Percentiles rank a stretch among this genome's conserved stretches.
Evolutionary conservation across 2,888 invertebrate genomes (phyloP).

Genomic region (Clistopyga incitator): DNA sequence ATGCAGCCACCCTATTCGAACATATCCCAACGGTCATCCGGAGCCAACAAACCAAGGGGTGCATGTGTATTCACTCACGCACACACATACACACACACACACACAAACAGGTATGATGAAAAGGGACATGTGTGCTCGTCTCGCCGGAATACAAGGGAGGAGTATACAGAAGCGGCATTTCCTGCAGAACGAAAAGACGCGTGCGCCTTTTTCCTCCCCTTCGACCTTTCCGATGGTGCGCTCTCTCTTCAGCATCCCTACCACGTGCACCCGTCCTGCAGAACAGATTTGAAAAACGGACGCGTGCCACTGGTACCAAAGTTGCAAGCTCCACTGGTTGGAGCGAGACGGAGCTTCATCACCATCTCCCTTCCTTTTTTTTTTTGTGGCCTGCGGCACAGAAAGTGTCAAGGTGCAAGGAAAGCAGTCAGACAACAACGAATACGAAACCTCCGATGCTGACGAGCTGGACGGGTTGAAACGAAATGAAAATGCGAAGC

Average conservation of each 20-base stretch:
- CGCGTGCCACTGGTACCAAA: constrained; percentile 78
- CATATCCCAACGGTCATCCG: constrained; percentile 69
- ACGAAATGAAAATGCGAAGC: constrained; percentile 55
- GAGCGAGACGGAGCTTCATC: constrained; percentile 26
- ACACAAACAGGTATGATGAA: constrained; percentile 31
- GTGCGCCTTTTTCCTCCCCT: constrained; percentile 62
- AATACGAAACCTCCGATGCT: constrained; percentile 16
- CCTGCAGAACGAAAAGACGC: constrained; percentile 60
- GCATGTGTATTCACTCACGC: constrained; percentile 6
- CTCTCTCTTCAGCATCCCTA: constrained; percentile 53
- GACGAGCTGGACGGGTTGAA: constrained; percentile 38
- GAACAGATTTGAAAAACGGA: constrained; percentile 74
- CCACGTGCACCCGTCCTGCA: constrained; percentile 53
- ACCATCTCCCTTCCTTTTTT: constrained; percentile 33
- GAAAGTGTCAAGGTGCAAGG: constrained; percentile 62
- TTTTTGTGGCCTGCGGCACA: constrained; percentile 29
- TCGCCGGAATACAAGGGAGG: constrained; percentile 61
- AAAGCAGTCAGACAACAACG: constrained; percentile 4
- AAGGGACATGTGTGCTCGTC: constrained; percentile 66
- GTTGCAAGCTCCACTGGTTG: constrained; percentile 72
- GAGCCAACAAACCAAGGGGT: constrained; percentile 58
- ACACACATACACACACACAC: constrained; percentile 31
- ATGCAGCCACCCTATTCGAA: constrained; percentile 43
- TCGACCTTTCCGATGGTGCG: constrained; percentile 33
- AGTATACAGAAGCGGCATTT: constrained; percentile 56